phyloP scores from a whole-genome alignment of 2,888 invertebrate genomes.

The Entomobrya multifasciata region DNA sequence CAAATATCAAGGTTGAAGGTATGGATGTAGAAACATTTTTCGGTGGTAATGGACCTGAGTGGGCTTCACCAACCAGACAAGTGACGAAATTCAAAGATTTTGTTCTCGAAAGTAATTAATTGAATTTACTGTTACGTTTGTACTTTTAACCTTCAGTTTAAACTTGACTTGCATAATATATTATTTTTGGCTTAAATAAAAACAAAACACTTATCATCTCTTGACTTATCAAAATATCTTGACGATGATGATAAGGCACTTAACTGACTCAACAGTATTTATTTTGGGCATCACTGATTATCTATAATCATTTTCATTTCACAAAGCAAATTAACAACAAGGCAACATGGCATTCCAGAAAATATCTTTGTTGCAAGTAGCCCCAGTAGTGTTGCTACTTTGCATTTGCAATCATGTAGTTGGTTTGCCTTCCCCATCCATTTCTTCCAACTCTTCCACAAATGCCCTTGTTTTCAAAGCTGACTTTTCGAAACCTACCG shows the following conservation, averaged over 20 bases:
- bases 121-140: background rate
- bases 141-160: too few relatives aligned
- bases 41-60: conserved; percentile 71
- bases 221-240: background rate
- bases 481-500: conserved; percentile 68
- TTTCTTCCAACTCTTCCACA: background rate
- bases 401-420: background rate
- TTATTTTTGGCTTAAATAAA: background rate
- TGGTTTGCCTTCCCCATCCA: background rate
- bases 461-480: conserved; percentile 68
- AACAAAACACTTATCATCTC: background rate
- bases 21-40: conserved; percentile 70
- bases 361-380: background rate
- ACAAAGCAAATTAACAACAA: background rate
- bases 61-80: conserved; percentile 71
- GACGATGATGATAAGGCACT: background rate
- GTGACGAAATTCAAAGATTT: conserved; percentile 73
- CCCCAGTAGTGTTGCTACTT: conserved; percentile 6
- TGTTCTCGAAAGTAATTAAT: conserved; percentile 68
- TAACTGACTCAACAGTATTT: too few relatives aligned
- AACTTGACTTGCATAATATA: too few relatives aligned
- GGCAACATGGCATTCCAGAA: background rate
- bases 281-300: background rate
- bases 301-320: background rate
- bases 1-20: conserved; percentile 70